Conservation (phyloP, 2,797 vertebrate genomes). For the Rhinophrynus dorsalis region DNA sequence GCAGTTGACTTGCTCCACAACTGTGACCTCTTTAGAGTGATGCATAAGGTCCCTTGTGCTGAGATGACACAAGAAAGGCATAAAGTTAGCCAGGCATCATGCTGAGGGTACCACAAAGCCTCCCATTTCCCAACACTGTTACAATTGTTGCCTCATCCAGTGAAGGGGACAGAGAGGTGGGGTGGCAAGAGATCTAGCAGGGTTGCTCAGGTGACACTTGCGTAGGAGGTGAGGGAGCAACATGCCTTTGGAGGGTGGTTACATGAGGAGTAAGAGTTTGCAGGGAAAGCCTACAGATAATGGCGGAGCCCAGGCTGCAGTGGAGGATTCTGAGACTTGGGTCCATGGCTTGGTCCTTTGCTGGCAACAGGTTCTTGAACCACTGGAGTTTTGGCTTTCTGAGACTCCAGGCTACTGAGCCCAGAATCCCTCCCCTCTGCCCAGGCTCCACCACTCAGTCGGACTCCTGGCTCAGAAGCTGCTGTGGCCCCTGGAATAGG, state of each 20-base stretch:
- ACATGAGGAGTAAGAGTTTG: background rate
- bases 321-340: conserved; percentile 15
- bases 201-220: background rate
- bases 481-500: conserved; percentile 51
- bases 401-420: conserved; percentile 75
- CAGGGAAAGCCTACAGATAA: conserved; percentile 51
- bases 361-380: conserved; percentile 11
- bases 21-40: no score
- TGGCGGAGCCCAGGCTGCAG: conserved; percentile 54
- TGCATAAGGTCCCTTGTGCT: no score
- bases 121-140: no score
- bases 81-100: no score
- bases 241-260: background rate
- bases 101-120: no score
- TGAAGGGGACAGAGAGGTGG: background rate
- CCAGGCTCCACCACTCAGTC: conserved; percentile 40
- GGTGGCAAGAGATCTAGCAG: background rate
- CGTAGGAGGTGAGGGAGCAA: background rate
- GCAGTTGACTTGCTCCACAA: no score
- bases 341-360: conserved; percentile 31
- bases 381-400: conserved; percentile 63
- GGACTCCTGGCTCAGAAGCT: conserved; percentile 40
- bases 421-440: conserved; percentile 66
- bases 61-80: no score
- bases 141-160: no score